phyloP scores from a whole-genome alignment of 2,888 invertebrate genomes.

The Dicycla oo region DNA sequence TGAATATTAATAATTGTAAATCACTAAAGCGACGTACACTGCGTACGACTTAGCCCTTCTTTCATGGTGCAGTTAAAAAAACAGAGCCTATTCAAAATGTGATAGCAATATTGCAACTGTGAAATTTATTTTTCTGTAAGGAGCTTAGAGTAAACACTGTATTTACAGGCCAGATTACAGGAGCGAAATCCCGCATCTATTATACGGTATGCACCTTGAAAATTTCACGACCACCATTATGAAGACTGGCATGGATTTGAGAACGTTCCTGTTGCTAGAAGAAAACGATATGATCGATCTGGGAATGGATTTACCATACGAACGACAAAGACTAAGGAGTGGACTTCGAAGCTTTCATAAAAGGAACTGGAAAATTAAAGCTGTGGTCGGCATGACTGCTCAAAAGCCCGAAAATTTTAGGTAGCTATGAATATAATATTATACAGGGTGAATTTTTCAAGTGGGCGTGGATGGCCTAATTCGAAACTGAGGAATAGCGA shows the following conservation, averaged over 20 bases:
- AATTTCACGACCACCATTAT: conserved; percentile 84
- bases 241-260: conserved; percentile 87
- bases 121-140: not conserved
- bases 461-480: too few species aligned
- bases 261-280: conserved; percentile 89
- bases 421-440: conserved; percentile 66
- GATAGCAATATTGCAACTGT: conserved; percentile 19
- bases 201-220: conserved; percentile 91
- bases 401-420: conserved; percentile 82
- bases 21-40: not conserved
- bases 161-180: conserved; percentile 85
- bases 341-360: conserved; percentile 91
- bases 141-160: not conserved
- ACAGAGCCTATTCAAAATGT: conserved; percentile 4
- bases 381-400: conserved; percentile 84
- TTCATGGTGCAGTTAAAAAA: not conserved
- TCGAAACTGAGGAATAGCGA: too few species aligned
- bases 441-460: too few species aligned
- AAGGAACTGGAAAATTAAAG: conserved; percentile 88
- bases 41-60: too few species aligned
- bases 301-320: conserved; percentile 91
- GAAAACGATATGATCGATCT: conserved; percentile 90
- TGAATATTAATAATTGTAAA: too few species aligned
- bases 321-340: conserved; percentile 89
- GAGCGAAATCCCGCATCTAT: conserved; percentile 89